Evolutionary conservation across 2,888 invertebrate species (phyloP).

Genomic region (Laothoe populi): DNA sequence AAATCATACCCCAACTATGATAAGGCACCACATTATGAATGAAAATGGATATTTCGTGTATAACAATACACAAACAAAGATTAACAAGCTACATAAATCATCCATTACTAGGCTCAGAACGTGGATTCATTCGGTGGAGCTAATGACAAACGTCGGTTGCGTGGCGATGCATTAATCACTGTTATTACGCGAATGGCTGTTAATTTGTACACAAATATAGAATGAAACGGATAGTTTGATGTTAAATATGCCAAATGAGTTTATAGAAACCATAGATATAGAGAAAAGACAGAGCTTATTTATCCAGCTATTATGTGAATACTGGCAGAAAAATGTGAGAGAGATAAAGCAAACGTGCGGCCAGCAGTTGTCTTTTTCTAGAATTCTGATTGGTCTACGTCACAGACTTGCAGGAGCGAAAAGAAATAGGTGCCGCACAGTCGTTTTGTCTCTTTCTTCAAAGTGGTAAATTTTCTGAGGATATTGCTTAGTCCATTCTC

Average conservation of each 20-base stretch:
- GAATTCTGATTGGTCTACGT: too few relatives aligned
- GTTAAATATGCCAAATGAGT: background rate
- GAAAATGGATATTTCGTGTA: constrained; percentile 26
- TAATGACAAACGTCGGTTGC: constrained; percentile 32
- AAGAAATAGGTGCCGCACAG: too few relatives aligned
- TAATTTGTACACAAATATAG: constrained; percentile 25
- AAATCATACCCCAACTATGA: constrained; percentile 4
- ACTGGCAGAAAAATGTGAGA: too few relatives aligned
- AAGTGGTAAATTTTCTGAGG: too few relatives aligned
- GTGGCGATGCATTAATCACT: constrained; percentile 36
- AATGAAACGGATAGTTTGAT: background rate
- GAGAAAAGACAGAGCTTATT: too few relatives aligned
- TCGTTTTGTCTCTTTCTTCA: too few relatives aligned
- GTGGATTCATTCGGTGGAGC: constrained; percentile 28
- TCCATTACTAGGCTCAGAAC: constrained; percentile 24
- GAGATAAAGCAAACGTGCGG: too few relatives aligned
- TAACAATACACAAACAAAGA: constrained; percentile 28
- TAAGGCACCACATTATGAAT: constrained; percentile 14
- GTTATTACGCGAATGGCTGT: constrained; percentile 25
- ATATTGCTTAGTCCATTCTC: too few relatives aligned
- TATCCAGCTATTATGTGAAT: too few relatives aligned
- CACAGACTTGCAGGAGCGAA: too few relatives aligned
- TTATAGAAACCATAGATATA: too few relatives aligned
- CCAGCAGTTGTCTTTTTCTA: too few relatives aligned
- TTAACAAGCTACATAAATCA: constrained; percentile 27